phyloP scores from a whole-genome alignment of 2,113 vertebrate genomes.

The Ginglymostoma cirratum region DNA sequence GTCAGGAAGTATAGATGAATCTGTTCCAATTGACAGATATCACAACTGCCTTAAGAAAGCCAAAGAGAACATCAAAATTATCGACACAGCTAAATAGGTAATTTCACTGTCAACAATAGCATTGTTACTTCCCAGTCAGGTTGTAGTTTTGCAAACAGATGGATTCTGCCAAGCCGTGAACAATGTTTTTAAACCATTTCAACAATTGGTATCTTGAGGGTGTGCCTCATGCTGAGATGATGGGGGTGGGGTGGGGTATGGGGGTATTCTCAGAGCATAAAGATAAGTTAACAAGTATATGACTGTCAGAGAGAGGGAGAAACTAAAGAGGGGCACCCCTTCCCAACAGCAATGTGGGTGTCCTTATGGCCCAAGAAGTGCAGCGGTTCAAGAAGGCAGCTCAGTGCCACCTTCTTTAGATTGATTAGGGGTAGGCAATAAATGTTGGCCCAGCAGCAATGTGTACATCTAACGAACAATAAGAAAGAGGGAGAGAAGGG shows the following conservation, averaged over 20 bases:
- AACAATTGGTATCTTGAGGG: neutral
- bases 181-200: neutral
- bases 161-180: neutral
- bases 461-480: too few relatives aligned
- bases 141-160: neutral
- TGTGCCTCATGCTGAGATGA: neutral
- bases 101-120: neutral
- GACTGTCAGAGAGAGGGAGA: neutral
- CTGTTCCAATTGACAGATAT: neutral
- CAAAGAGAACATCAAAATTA: neutral
- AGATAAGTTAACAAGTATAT: neutral
- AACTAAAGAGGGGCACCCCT: neutral
- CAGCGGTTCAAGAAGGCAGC: too few relatives aligned
- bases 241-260: neutral
- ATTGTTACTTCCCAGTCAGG: neutral
- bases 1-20: neutral
- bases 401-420: too few relatives aligned
- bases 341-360: too few relatives aligned
- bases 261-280: neutral
- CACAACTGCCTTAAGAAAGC: neutral
- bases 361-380: too few relatives aligned
- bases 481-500: neutral
- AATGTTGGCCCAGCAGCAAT: too few relatives aligned
- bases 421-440: too few relatives aligned
- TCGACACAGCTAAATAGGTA: too few relatives aligned